Conservation (phyloP, 2,888 invertebrate genomes). For the Trileptium ribeirensis region DNA sequence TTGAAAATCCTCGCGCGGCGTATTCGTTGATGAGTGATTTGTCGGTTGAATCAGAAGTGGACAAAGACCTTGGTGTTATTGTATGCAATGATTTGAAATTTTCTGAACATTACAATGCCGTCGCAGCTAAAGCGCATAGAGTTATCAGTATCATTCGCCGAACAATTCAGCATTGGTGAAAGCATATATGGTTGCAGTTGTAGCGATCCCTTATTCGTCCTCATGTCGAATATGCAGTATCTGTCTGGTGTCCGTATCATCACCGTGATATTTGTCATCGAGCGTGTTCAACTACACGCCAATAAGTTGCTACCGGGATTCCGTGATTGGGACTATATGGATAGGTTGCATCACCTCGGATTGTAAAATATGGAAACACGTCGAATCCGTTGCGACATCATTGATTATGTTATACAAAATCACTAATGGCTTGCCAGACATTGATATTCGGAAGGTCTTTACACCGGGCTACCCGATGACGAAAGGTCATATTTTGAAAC, state of each 20-base stretch:
- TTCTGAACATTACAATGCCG: too few relatives aligned
- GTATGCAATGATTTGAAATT: too few relatives aligned
- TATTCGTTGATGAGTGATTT: background rate
- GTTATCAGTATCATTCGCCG: background rate
- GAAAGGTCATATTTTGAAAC: too few relatives aligned
- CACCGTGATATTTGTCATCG: background rate
- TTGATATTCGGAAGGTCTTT: too few relatives aligned
- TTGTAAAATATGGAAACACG: background rate
- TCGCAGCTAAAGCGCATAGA: background rate
- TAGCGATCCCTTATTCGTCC: background rate
- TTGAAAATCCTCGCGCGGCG: background rate
- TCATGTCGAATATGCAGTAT: background rate
- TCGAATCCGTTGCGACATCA: too few relatives aligned
- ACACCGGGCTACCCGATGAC: too few relatives aligned
- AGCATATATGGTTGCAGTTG: background rate
- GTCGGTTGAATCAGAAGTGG: background rate
- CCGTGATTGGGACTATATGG: background rate
- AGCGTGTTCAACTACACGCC: background rate
- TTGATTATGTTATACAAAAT: too few relatives aligned
- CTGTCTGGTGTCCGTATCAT: background rate
- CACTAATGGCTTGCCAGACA: too few relatives aligned
- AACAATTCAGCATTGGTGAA: background rate
- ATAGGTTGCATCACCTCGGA: background rate
- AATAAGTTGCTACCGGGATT: background rate
- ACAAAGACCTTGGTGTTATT: too few relatives aligned